Evolutionary conservation across 2,113 vertebrate species (phyloP).

Genomic region (Podiceps cristatus): DNA sequence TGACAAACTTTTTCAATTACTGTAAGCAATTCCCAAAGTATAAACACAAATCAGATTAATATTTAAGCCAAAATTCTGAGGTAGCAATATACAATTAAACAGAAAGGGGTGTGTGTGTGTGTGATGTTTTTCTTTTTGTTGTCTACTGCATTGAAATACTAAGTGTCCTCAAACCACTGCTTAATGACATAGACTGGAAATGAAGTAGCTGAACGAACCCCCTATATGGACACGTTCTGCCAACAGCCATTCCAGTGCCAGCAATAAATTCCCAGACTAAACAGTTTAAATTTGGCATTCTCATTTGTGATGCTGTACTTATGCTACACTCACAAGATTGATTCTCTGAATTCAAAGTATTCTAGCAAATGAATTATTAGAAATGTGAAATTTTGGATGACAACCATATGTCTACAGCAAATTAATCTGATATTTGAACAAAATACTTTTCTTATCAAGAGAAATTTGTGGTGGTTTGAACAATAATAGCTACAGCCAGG

Average conservation of each 20-base stretch:
- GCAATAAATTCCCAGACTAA: conserved; percentile 75
- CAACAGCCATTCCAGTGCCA: conserved; percentile 63
- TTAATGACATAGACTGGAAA: conserved; percentile 63
- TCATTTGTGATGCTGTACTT: conserved; percentile 61
- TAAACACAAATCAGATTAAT: conserved; percentile 30
- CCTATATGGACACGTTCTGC: conserved; percentile 49
- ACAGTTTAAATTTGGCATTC: conserved; percentile 74
- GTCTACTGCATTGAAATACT: conserved; percentile 26
- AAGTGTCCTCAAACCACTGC: conserved; percentile 60
- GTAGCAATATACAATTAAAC: not conserved
- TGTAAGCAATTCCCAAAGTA: not conserved
- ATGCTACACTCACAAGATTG: conserved; percentile 44
- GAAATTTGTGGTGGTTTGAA: not conserved
- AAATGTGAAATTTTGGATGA: conserved; percentile 55
- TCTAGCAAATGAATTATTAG: conserved; percentile 62
- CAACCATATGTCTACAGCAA: conserved; percentile 5
- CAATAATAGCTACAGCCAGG: not conserved
- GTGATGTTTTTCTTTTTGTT: conserved; percentile 14
- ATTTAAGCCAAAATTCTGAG: conserved; percentile 33
- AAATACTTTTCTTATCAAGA: not conserved
- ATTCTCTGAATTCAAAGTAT: conserved; percentile 61
- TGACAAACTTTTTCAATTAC: not conserved
- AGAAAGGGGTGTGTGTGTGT: not conserved
- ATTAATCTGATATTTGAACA: conserved; percentile 29
- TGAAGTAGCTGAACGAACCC: conserved; percentile 51